Conservation (phyloP, 2,113 vertebrate species). For the Scophthalmus maximus region DNA sequence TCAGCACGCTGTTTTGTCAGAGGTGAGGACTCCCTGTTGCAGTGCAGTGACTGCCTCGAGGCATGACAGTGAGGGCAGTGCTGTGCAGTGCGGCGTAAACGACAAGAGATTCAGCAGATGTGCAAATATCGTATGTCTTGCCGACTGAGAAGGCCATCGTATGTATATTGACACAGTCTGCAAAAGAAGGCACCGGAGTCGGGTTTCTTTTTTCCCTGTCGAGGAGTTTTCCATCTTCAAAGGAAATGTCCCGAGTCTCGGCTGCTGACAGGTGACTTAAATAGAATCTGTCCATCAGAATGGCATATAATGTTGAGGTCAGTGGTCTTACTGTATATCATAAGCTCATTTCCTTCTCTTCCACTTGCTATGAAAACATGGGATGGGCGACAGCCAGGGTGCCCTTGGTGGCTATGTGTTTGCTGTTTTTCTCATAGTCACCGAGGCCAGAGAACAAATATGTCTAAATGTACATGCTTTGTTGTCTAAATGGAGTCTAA, state of each 20-base stretch:
- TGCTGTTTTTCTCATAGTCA: slow-evolving; percentile 23
- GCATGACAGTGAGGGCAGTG: slow-evolving; percentile 19
- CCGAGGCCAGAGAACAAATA: background rate
- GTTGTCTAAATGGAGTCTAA: slow-evolving; percentile 9
- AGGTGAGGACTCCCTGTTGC: slow-evolving; percentile 31
- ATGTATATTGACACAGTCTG: slow-evolving; percentile 75
- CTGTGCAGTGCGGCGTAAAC: slow-evolving; percentile 17
- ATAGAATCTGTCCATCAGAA: slow-evolving; percentile 66
- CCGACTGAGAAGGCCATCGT: slow-evolving; percentile 71
- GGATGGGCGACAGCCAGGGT: slow-evolving; percentile 5
- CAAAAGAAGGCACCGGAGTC: slow-evolving; percentile 65
- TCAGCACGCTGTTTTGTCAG: slow-evolving; percentile 18
- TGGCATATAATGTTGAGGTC: slow-evolving; percentile 32
- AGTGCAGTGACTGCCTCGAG: slow-evolving; percentile 19
- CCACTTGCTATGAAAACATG: slow-evolving; percentile 35
- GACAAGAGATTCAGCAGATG: slow-evolving; percentile 82
- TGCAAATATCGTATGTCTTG: slow-evolving; percentile 77
- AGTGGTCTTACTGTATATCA: slow-evolving; percentile 37
- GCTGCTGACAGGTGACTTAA: slow-evolving; percentile 76
- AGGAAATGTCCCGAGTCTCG: slow-evolving; percentile 66
- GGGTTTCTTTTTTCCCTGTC: slow-evolving; percentile 64
- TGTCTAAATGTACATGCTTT: background rate
- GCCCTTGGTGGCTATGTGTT: slow-evolving; percentile 1
- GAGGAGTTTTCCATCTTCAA: slow-evolving; percentile 68
- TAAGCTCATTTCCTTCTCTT: slow-evolving; percentile 51